These are phyloP conservation scores for Xenopus petersii DNA, from an alignment of 2,797 vertebrate genomes.

Conservation along the genomic window DNA sequence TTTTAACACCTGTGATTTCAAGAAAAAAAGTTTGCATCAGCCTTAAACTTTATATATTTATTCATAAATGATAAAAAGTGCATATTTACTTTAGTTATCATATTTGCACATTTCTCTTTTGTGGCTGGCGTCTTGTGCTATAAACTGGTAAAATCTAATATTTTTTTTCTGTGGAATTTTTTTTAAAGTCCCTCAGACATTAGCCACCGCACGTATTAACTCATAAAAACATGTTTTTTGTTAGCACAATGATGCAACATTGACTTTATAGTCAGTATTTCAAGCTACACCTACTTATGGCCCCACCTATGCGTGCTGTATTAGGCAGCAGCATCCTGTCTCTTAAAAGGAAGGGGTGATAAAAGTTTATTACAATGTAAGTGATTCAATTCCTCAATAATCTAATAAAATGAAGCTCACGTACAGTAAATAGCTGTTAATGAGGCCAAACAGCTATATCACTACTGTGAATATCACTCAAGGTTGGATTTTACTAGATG, in stretches of 20 bases:
- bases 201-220: constrained; percentile 46
- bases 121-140: constrained; percentile 24
- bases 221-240: constrained; percentile 41
- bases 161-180: constrained; percentile 44
- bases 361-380: constrained; percentile 34
- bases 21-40: too few species aligned
- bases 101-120: background rate
- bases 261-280: constrained; percentile 42
- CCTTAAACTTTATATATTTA: too few species aligned
- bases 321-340: constrained; percentile 23
- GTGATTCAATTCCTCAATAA: constrained; percentile 41
- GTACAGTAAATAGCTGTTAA: background rate
- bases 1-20: too few species aligned
- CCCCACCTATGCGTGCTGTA: constrained; percentile 25
- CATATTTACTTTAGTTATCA: constrained; percentile 19
- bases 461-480: constrained; percentile 29
- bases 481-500: constrained; percentile 30
- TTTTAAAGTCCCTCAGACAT: constrained; percentile 40
- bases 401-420: constrained; percentile 40
- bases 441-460: too few species aligned
- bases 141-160: constrained; percentile 45
- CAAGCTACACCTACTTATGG: constrained; percentile 15
- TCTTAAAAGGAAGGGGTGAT: constrained; percentile 19
- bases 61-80: background rate
- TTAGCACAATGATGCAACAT: constrained; percentile 41